These are phyloP conservation scores for Hylaeus volcanicus DNA, from an alignment of 1,140 invertebrate species.

Conservation along the genomic window DNA sequence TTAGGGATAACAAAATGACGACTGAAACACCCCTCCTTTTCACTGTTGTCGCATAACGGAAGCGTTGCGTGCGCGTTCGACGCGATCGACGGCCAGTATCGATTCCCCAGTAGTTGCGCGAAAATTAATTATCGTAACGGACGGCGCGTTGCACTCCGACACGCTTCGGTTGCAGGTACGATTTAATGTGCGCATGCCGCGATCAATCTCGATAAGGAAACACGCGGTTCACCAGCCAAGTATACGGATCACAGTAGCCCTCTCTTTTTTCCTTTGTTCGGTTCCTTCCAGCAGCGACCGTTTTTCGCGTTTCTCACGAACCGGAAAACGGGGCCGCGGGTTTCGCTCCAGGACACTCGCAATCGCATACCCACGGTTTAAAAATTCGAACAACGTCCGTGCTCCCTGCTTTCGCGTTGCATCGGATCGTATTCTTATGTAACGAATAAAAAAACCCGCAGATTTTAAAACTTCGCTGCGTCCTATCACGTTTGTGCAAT, in stretches of 20 bases:
- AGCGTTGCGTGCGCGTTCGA: background rate
- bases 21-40: too few species aligned
- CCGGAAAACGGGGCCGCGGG: constrained; percentile 6
- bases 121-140: constrained; percentile 49
- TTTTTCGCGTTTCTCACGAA: constrained; percentile 40
- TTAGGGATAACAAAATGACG: too few species aligned
- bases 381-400: too few species aligned
- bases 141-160: constrained; percentile 24
- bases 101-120: constrained; percentile 13
- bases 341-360: background rate
- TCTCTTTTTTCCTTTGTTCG: constrained; percentile 4
- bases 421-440: too few species aligned
- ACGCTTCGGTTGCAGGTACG: constrained; percentile 35
- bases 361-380: too few species aligned
- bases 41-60: too few species aligned
- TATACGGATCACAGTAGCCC: constrained; percentile 24
- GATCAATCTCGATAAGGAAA: constrained; percentile 31
- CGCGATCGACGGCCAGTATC: background rate
- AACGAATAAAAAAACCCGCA: too few species aligned
- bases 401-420: too few species aligned
- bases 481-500: too few species aligned
- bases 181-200: constrained; percentile 21
- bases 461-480: too few species aligned
- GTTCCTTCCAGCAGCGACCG: background rate
- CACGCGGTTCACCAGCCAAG: constrained; percentile 1